Evolutionary conservation across 2,113 vertebrate species (phyloP).

Genomic region (Corythaeola cristata): DNA sequence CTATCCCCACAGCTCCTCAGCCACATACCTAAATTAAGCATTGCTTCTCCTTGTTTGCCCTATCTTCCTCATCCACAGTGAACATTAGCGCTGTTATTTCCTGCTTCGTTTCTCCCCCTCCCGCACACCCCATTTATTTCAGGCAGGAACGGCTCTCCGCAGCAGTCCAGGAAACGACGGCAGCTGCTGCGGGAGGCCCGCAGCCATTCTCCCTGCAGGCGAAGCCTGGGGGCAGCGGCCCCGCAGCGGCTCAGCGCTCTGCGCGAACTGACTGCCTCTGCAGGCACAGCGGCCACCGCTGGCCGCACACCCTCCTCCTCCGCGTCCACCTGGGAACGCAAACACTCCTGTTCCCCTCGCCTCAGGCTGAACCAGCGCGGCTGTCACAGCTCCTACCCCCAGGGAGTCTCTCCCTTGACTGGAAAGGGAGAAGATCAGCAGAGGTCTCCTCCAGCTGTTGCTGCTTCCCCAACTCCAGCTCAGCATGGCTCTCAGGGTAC

Average conservation of each 20-base stretch:
- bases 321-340: not conserved
- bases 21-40: not conserved
- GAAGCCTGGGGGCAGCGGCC: not conserved
- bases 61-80: not conserved
- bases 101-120: not conserved
- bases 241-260: not conserved
- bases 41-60: not conserved
- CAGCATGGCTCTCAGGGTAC: rapidly evolving
- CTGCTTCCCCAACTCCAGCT: not conserved
- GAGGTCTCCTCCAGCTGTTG: not conserved
- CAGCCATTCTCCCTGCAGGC: rapidly evolving
- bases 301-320: not conserved
- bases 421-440: not conserved
- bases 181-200: rapidly evolving
- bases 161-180: not conserved
- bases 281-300: rapidly evolving
- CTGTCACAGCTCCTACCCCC: not conserved
- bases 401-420: not conserved
- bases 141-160: not conserved
- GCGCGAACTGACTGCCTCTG: not conserved
- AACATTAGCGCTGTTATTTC: not conserved
- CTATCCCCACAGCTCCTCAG: not conserved
- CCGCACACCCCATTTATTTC: rapidly evolving
- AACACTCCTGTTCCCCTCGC: not conserved
- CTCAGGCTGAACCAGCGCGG: not conserved